Base-by-base conservation (phyloP, 1,140 invertebrate species). In the Bombus sylvicola region DNA sequence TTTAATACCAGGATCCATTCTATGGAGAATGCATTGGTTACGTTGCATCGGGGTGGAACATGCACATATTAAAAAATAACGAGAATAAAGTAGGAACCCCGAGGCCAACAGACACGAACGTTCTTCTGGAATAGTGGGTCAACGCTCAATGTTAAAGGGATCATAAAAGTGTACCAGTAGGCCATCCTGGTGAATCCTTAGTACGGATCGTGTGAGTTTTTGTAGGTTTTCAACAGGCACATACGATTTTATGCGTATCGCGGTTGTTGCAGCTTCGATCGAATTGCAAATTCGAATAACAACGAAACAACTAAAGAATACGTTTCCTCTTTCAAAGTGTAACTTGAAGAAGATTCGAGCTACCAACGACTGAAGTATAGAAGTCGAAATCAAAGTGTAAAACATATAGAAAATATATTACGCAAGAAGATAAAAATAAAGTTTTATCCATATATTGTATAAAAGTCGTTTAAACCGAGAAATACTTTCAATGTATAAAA, bases 121-220 rank as follows among this genome's bases (percentile, higher is more conserved):
- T 81, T 62, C 78, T 81, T 85, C 84, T 74, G 31, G 41, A 64
- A 83, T 84, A 85, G 71, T 86, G 64, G 86, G 85, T 76, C 89
- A 90, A 89, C 83, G 76, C 87, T 88, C 68, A 87, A 88, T 90
- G 84, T 86, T 85, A 89, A 89, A 87, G 74, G 81, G 68, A 83
- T 86, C 69, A 71, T n/a, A 81, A 82, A 85, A 87, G 72, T 78
- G 59, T 83, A 83, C 31, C 80, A 81, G 62, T 86, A 89, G 85
- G 80, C 79, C 81, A 86, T 81, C 73, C 81, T 69, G 66, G 78
- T 84, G 89, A 90, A 90, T 75, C 85, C 89, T 28, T 91, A 90
- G 62, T 75, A 62, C 22, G 78, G 9, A 53, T 62, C 13, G 34
- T 34, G 41, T 43, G 31, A 37, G 80, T 87, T 89, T 87, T 89